Evolutionary conservation across 2,113 vertebrate species (phyloP).

Genomic region (Calyptomena viridis): DNA sequence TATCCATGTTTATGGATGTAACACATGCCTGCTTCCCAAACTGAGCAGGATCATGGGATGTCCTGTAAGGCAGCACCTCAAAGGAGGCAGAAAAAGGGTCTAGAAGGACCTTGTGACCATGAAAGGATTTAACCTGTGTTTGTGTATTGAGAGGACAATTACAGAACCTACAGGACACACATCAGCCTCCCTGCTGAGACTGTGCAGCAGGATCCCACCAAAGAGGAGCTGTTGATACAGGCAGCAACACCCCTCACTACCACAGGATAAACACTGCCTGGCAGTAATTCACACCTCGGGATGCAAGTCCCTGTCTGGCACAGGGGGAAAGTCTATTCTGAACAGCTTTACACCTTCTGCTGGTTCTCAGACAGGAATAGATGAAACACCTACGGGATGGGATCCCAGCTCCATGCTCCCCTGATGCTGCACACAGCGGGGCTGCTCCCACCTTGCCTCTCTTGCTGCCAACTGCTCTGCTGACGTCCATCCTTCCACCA

Average conservation of each 20-base stretch:
- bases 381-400: neutral
- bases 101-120: neutral
- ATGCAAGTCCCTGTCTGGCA: neutral
- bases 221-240: neutral
- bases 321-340: neutral
- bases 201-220: neutral
- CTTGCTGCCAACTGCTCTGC: neutral
- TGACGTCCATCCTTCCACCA: rapidly evolving
- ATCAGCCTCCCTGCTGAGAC: neutral
- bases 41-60: neutral
- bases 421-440: rapidly evolving
- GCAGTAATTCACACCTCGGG: neutral
- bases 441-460: constrained; percentile 60
- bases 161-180: rapidly evolving
- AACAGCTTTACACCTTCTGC: constrained; percentile 1
- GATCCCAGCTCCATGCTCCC: neutral
- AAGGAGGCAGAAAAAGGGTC: neutral
- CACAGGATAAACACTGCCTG: neutral
- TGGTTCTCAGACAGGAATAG: neutral
- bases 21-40: neutral
- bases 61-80: neutral
- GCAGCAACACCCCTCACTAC: neutral
- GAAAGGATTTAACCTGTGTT: neutral
- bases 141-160: neutral
- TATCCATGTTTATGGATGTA: neutral